Evolutionary conservation across 2,797 vertebrate genomes (phyloP).

Genomic region (Sus cebifrons): DNA sequence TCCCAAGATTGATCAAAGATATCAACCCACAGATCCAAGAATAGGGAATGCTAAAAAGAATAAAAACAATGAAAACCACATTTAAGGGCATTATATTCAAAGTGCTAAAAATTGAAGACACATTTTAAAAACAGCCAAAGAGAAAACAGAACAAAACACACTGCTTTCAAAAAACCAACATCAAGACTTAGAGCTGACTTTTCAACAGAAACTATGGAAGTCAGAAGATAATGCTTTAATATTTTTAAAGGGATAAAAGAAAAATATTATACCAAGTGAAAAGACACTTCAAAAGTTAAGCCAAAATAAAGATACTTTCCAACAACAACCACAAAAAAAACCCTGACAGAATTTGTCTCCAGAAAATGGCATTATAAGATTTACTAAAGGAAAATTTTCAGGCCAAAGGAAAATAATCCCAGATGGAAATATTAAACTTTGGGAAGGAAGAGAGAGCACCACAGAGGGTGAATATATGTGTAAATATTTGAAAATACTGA

Average conservation of each 20-base stretch:
- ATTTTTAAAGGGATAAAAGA: slow-evolving; percentile 43
- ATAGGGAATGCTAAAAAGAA: neutral
- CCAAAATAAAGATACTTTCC: slow-evolving; percentile 55
- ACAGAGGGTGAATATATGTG: neutral
- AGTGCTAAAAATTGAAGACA: neutral
- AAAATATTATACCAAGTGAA: slow-evolving; percentile 28
- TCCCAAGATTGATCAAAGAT: neutral
- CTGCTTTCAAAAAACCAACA: neutral
- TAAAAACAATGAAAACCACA: slow-evolving; percentile 6
- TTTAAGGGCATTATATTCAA: neutral
- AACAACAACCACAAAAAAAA: neutral
- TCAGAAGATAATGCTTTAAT: neutral
- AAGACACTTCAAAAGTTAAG: slow-evolving; percentile 33
- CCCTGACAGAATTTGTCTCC: neutral
- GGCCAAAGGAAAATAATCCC: neutral
- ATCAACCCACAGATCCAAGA: neutral
- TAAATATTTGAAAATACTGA: slow-evolving; percentile 48
- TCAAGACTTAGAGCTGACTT: neutral
- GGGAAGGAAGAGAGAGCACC: neutral
- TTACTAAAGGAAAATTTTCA: neutral
- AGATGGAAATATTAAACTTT: slow-evolving; percentile 15
- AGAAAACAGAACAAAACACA: neutral
- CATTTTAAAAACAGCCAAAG: neutral
- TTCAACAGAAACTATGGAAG: neutral
- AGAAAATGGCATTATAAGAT: neutral